These are phyloP conservation scores for Drosophila limbata DNA, from an alignment of 2,888 invertebrate species.

Conservation along the genomic window DNA sequence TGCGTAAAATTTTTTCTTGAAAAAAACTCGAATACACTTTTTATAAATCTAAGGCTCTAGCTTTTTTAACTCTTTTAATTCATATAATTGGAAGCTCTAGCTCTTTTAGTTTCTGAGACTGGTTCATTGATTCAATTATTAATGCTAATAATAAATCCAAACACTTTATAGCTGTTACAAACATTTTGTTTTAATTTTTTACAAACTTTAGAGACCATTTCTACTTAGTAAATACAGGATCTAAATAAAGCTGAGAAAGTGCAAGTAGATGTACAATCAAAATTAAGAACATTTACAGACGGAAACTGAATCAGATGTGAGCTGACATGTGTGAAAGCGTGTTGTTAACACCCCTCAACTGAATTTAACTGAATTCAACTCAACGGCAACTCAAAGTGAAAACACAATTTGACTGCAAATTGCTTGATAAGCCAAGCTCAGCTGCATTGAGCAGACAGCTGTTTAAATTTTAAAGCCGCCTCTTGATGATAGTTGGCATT, in stretches of 20 bases:
- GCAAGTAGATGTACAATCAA: neutral
- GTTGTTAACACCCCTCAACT: conserved; percentile 31
- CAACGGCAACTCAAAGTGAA: conserved; percentile 43
- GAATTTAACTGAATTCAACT: conserved; percentile 10
- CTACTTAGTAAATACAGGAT: too few species aligned
- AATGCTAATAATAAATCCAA: too few species aligned
- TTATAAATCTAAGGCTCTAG: too few species aligned
- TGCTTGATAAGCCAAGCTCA: conserved; percentile 55
- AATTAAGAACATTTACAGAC: conserved; percentile 3
- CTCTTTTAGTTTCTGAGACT: too few species aligned
- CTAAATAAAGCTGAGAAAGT: neutral
- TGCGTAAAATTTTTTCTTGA: too few species aligned
- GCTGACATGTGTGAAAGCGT: conserved; percentile 56
- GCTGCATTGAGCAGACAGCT: conserved; percentile 32
- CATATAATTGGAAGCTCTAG: too few species aligned
- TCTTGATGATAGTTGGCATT: conserved; percentile 37
- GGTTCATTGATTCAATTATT: too few species aligned
- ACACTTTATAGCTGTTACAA: too few species aligned
- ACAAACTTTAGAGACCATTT: too few species aligned
- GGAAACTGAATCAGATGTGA: neutral
- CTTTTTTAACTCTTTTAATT: too few species aligned
- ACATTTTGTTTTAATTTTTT: too few species aligned
- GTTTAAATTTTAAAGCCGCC: conserved; percentile 31
- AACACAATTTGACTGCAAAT: conserved; percentile 49
- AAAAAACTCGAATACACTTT: too few species aligned